These are phyloP conservation scores for Salvelinus sp. DNA, from an alignment of 2,113 vertebrate genomes.

Conservation along the genomic window DNA sequence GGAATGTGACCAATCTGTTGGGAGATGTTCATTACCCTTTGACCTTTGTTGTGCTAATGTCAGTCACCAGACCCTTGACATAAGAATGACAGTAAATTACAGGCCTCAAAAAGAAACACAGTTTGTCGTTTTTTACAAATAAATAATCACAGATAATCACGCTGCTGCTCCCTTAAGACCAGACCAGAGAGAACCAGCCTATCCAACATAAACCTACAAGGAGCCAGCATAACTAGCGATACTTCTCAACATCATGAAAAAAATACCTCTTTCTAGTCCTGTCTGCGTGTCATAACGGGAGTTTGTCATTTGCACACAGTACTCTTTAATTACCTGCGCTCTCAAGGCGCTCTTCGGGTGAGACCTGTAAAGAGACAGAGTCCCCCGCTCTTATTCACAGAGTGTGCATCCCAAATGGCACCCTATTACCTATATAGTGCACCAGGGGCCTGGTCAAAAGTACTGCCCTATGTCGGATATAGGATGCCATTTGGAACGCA, in stretches of 20 bases:
- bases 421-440: no score
- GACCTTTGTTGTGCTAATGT: background rate
- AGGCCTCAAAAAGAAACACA: background rate
- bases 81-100: constrained; percentile 5
- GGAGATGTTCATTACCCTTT: no score
- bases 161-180: background rate
- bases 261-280: constrained; percentile 32
- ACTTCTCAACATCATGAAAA: constrained; percentile 35
- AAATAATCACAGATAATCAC: constrained; percentile 28
- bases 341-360: constrained; percentile 25
- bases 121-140: constrained; percentile 8
- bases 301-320: constrained; percentile 58
- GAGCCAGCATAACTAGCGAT: constrained; percentile 20
- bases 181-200: background rate
- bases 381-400: constrained; percentile 21
- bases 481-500: background rate
- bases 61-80: constrained; percentile 3
- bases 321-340: constrained; percentile 57
- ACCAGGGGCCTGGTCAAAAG: no score
- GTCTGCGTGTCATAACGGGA: constrained; percentile 50
- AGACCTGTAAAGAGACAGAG: constrained; percentile 45
- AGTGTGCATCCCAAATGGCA: background rate
- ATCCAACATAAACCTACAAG: background rate
- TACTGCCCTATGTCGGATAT: no score
- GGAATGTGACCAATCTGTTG: no score